Conservation (phyloP, 2,888 invertebrate species). For the Drosophila meridionalis region DNA sequence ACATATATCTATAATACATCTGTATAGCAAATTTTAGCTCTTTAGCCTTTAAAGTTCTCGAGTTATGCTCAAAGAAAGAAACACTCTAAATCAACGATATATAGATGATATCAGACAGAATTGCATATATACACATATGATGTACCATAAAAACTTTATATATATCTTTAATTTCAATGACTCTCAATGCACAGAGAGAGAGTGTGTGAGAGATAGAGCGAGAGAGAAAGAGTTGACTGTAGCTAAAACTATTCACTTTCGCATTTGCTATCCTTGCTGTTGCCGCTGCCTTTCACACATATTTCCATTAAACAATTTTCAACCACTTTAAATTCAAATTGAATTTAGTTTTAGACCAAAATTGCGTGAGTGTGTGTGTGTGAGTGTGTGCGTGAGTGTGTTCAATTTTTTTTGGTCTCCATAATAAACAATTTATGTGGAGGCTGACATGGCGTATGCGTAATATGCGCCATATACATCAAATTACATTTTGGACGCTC, state of each 20-base stretch:
- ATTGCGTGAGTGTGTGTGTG: neutral
- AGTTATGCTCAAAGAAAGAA: too few species aligned
- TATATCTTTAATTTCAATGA: too few species aligned
- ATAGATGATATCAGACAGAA: too few species aligned
- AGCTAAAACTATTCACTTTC: neutral
- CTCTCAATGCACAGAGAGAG: neutral
- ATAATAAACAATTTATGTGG: slow-evolving; percentile 3
- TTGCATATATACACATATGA: neutral
- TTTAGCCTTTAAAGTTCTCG: too few species aligned
- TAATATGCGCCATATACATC: slow-evolving; percentile 27
- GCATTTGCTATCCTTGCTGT: neutral
- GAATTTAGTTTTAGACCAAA: slow-evolving; percentile 3
- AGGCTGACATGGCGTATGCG: slow-evolving; percentile 44
- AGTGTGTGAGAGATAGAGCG: neutral
- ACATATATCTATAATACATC: too few species aligned
- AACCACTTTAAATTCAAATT: slow-evolving; percentile 10
- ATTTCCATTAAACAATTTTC: slow-evolving; percentile 8
- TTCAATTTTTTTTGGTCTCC: neutral
- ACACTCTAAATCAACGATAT: too few species aligned
- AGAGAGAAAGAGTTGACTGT: neutral
- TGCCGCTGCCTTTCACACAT: neutral
- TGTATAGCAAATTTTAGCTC: too few species aligned
- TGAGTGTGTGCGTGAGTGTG: too few species aligned
- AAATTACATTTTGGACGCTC: slow-evolving; percentile 41
- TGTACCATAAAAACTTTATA: neutral